Base-by-base conservation (phyloP, 2,113 vertebrate genomes). In the Vulpes vulpes region DNA sequence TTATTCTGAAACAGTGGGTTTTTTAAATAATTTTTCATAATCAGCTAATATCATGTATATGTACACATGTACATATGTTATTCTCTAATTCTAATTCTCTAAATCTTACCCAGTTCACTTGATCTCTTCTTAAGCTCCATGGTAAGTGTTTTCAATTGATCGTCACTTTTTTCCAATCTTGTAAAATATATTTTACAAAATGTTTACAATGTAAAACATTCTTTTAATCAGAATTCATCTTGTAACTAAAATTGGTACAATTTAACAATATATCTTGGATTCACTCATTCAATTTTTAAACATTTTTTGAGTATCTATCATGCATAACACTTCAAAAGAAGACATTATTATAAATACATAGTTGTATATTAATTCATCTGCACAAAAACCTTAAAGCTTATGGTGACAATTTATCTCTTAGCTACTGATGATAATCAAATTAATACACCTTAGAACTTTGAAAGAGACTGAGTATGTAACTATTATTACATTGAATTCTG, bases 81-180 rank as follows among this genome's bases (percentile, higher is more conserved):
- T 71, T 94, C 27, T 97, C 62, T 95, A 97, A 87, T 88, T 78
- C 98, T 98, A 43, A 92, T 71, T 94, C 27, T 97, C 62, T 95
- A 97, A 87, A 89, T 74, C 98, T 98, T 98, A 99, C 99, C 98
- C 87, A 99, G 88, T 97, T 99, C 98, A 95, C 84, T 78, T 97
- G 98, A 98, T 64, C 98, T 99, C 49, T 98, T 98, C 65, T 97
- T 97, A 91, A 98, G 97, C 84, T 99, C 97, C 97, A 98, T 35
- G 20, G 91, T 95, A 65, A 98, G 92, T 53, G 89, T 95, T 97
- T 98, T 98, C 83, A 97, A 94, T 2, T 98, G 84, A 2, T 98
- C 97, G 91, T 98, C 98, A 16, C 17, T 97, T 94, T 98, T 98
- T 97, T 96, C 94, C 79, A 86, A 92, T 71, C 99, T 99, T 96